Evolutionary conservation across 1,140 invertebrate species (phyloP), one percentile per base, ranked within the genome.

Genomic region (Himalopsyche phryganea): DNA sequence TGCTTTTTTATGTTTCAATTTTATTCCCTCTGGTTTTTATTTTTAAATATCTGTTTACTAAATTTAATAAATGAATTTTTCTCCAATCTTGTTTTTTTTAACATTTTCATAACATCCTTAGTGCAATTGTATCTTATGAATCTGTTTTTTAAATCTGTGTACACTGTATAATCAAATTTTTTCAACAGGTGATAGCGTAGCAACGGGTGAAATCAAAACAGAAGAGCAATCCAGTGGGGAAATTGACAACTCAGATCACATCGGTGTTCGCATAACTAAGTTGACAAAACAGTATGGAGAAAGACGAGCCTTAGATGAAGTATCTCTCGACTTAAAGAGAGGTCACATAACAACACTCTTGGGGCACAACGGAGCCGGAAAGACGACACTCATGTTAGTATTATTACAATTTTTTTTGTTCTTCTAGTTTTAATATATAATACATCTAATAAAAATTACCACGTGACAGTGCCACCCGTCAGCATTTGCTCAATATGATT

Each of bases 311-410:
- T 79, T 93, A 0, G 82, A 87, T 38, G 82, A 87, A 55, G 80
- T 94, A 1, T 87, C 77, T 28, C 68, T 90, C 32, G 85, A 89
- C 65, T 76, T 91, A 6, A 82, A 84, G 60, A 79, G 78, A 65
- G 79, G 80, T 18, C 81, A 86, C 66, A 83, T 88, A 52, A 87
- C 85, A 5, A 83, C 85, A 10, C 72, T 96, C n/a, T 75, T 96
- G 7, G 92, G 92, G 3, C 89, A 88, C 50, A 92, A 91, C 68
- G 90, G 90, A 18, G 90, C 91, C 51, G 91, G 91, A 2, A 91
- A 92, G 74, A 91, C 87, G 38, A 91, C 89, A 44, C 80, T 87
- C 67, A 88, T 94, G 85, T 88, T 68, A 68, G 83, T 79, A 10
- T 50, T 55, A 45, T 55, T 19, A 47, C 33, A 35, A 6, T 35